Base-by-base conservation (phyloP, 2,113 vertebrate genomes). In the Sprattus sprattus region DNA sequence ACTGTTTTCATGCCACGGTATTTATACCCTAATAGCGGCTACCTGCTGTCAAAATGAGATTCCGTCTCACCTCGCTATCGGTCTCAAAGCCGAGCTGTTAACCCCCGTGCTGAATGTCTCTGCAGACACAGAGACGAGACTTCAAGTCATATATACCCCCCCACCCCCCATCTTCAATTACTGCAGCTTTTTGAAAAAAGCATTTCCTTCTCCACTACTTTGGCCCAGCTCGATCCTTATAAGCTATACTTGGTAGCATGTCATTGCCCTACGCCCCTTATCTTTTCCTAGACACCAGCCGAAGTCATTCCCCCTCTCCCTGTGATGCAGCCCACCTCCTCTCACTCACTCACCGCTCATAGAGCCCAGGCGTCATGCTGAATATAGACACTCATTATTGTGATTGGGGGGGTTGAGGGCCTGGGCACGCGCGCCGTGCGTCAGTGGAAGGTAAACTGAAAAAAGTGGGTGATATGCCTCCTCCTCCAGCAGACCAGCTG, bases 21-120 rank as follows among this genome's bases (percentile, higher is more conserved):
- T 89, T 67, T 85, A 60, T 81, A 54, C 82, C 44, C 13, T 64
- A 60, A 83, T 86, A 81, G 78, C 67, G 60, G 82, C 25, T 78
- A 18, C 71, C 71, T 78, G 71, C 71, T 78, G 71, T 78, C 71
- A 39, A 32, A 78, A 32, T 39, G 71, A 78, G 71, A 32, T 78
- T 32, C 71, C 11, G 9, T 75, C 32, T 78, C 71, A 15, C 71
- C 32, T 78, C 71, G 2, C 67, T 39, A 9, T 15, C 6, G 71
- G 71, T 78, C 28, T 78, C 32, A 39, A 39, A 78, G 71, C 71
- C 71, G 16, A 32, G 28, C 71, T 78, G 25, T 78, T 78, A 78
- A 78, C 71, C 28, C 28, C 71, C 71, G 16, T 15, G 13, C 13
- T 64, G 45, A 4, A 60, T 57, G 10, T 67, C 28, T 85, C 83